A percentile compares a stretch with the other conserved stretches of the same genome.
Evolutionary conservation across 2,113 vertebrate genomes (phyloP).

Genomic region (Aix galericulata): DNA sequence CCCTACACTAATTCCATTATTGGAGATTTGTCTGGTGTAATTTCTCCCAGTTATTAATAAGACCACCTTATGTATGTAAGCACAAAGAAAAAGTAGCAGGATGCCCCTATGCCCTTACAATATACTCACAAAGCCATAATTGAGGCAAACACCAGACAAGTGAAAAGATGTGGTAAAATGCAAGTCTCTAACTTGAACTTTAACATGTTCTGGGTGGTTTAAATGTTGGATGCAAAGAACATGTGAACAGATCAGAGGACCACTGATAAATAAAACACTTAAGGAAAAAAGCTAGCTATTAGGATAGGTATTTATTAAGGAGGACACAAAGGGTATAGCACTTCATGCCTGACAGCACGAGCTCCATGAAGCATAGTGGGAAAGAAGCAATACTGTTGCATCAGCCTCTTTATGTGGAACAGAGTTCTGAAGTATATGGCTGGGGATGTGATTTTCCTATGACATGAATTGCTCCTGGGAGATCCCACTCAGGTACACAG

Average conservation of each 20-base stretch:
- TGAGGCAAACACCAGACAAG: not conserved
- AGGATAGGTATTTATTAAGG: not conserved
- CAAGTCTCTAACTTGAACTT: not conserved
- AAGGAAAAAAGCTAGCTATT: not conserved
- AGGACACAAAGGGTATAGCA: not conserved
- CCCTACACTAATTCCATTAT: not conserved
- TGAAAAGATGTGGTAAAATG: not conserved
- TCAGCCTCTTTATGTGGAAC: fast-evolving
- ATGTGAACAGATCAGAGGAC: not conserved
- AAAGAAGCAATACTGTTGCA: not conserved
- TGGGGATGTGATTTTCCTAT: fast-evolving
- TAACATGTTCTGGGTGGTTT: not conserved
- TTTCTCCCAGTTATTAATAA: not conserved
- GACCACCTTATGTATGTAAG: not conserved
- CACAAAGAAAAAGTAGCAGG: not conserved
- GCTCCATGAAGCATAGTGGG: not conserved
- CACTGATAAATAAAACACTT: not conserved
- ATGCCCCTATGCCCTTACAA: fast-evolving
- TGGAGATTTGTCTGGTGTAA: not conserved
- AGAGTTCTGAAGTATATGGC: fast-evolving
- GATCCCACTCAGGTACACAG: not conserved
- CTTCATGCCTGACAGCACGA: not conserved
- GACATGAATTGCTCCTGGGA: not conserved
- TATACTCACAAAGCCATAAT: not conserved
- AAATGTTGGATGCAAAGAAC: not conserved